Evolutionary conservation across 2,113 vertebrate species (phyloP).

Genomic region (Cryptomyrus ogoouensis): DNA sequence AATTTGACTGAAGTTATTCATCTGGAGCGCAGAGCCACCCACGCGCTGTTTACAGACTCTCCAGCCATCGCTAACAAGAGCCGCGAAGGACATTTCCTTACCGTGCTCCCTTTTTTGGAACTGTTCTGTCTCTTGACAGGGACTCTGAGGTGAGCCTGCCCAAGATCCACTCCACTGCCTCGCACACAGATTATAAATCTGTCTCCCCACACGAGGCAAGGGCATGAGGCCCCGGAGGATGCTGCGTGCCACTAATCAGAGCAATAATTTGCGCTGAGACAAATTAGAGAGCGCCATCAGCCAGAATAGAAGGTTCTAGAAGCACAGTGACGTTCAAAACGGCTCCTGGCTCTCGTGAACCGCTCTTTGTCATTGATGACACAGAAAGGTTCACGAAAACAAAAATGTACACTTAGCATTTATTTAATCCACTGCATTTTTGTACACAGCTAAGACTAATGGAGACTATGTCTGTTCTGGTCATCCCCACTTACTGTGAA

Average conservation of each 20-base stretch:
- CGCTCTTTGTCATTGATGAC: constrained; percentile 7
- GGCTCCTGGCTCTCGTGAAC: background rate
- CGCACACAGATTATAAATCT: constrained; percentile 26
- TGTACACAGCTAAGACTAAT: background rate
- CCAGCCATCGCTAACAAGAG: constrained; percentile 48
- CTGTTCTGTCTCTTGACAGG: constrained; percentile 24
- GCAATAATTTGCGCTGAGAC: constrained; percentile 3
- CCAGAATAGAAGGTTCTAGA: constrained; percentile 22
- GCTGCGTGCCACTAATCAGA: constrained; percentile 24
- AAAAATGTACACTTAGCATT: background rate
- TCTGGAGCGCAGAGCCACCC: constrained; percentile 48
- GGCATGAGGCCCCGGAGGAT: background rate
- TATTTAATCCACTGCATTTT: background rate
- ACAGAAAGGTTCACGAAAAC: background rate
- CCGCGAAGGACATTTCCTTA: constrained; percentile 26
- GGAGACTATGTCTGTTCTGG: background rate
- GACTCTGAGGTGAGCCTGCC: constrained; percentile 29
- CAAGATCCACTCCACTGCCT: constrained; percentile 7
- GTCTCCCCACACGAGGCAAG: constrained; percentile 19
- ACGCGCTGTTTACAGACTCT: constrained; percentile 50
- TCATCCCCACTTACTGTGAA: background rate
- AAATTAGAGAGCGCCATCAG: constrained; percentile 21
- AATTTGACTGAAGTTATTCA: constrained; percentile 57
- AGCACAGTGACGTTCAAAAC: constrained; percentile 12
- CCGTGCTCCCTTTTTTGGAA: constrained; percentile 42